Percentiles rank a stretch among this genome's conserved stretches.
These are phyloP conservation scores for Periophthalmus magnuspinnatus DNA, from an alignment of 2,797 vertebrate species.

Conservation along the genomic window DNA sequence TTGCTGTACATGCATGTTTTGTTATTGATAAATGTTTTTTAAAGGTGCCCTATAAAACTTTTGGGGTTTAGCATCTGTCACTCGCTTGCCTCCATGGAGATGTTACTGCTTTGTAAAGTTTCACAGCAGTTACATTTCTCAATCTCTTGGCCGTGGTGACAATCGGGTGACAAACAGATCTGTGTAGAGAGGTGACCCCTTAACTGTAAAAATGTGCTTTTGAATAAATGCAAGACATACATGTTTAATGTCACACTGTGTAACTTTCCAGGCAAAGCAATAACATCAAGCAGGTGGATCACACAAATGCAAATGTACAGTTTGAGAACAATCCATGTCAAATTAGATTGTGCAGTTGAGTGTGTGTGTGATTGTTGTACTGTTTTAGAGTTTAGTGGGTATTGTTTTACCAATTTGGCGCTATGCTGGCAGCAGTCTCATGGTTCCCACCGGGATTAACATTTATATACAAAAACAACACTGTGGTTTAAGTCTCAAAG, in stretches of 20 bases:
- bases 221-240: not conserved
- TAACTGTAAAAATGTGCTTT: not conserved
- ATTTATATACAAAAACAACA: not conserved
- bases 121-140: not conserved
- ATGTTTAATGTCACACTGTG: too few species aligned
- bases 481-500: not conserved
- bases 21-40: too few species aligned
- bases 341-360: not conserved
- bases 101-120: not conserved
- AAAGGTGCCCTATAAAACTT: not conserved
- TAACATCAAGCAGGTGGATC: not conserved
- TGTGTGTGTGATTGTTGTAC: not conserved
- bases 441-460: constrained; percentile 4
- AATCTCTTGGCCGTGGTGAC: not conserved
- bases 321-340: not conserved
- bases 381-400: constrained; percentile 3
- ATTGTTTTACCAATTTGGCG: not conserved
- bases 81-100: not conserved
- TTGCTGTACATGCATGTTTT: not conserved
- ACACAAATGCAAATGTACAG: not conserved
- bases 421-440: not conserved
- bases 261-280: not conserved
- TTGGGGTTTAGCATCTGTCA: not conserved
- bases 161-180: not conserved
- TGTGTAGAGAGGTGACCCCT: too few species aligned